phyloP scores from a whole-genome alignment of 2,888 invertebrate species.

The Chalcis sispes region DNA sequence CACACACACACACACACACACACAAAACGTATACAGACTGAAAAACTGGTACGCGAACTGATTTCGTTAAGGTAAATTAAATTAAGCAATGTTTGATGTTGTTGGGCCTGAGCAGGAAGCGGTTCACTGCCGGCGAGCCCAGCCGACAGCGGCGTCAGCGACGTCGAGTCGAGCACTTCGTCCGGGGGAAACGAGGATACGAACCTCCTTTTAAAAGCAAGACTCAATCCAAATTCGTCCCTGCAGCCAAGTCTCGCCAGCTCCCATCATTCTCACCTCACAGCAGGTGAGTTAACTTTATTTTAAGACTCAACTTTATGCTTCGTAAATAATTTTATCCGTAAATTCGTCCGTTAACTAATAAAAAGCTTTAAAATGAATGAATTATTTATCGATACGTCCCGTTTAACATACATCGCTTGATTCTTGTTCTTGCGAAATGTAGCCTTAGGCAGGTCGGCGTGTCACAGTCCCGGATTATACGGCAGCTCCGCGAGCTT shows the following conservation, averaged over 20 bases:
- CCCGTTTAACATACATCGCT: too few species aligned
- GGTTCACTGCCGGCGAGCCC: conserved; percentile 98
- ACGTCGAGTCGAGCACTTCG: conserved; percentile 94
- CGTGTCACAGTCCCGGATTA: conserved; percentile 73
- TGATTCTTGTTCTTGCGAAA: neutral
- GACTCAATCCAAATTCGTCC: conserved; percentile 84
- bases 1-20: too few species aligned
- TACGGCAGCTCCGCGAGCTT: conserved; percentile 72
- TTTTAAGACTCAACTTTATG: neutral
- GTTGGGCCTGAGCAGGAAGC: conserved; percentile 67
- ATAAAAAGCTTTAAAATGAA: too few species aligned
- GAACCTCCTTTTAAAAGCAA: conserved; percentile 83
- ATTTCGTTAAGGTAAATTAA: too few species aligned
- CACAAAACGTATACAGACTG: too few species aligned
- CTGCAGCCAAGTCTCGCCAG: conserved; percentile 71
- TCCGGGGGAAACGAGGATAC: conserved; percentile 79
- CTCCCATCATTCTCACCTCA: conserved; percentile 73
- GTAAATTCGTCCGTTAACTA: too few species aligned
- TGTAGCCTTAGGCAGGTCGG: conserved; percentile 52
- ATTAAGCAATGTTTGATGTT: too few species aligned
- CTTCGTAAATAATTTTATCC: too few species aligned
- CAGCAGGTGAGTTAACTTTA: conserved; percentile 66
- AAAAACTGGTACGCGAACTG: too few species aligned
- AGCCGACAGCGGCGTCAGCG: conserved; percentile 97
- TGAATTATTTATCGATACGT: too few species aligned